Base-by-base conservation (phyloP, 2,113 vertebrate species). In the Jacana jacana region DNA sequence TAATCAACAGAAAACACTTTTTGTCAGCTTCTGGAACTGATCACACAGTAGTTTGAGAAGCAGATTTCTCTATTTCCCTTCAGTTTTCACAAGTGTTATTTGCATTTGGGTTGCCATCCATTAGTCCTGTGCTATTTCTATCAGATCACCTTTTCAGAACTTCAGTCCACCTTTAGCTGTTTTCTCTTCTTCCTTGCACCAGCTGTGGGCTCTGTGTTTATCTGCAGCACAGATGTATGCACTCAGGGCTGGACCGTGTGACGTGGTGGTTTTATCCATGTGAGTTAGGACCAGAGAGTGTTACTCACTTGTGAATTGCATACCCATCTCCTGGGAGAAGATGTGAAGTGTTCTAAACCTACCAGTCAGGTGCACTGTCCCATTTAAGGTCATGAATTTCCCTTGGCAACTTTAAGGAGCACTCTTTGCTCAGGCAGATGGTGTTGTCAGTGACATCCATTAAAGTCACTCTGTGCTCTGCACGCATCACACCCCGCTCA, bases 211-310 rank as follows among this genome's bases (percentile, higher is more conserved):
- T 28, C 55, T 13, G 40, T 10, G 18, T 37, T 76, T 63, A 5
- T 5, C 17, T 33, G 51, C 27, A 40, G 28, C 8, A n/a, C 17
- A 35, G 6, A 14, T 2, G 3, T 3, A 30, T 1, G 6, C 3
- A 25, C 25, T 27, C 60, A 25, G 57, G 42, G 77, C 57, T 68
- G 0, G 2, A 16, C 17, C 37, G 46, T 30, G 79, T 25, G 39
- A 13, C 46, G 17, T 0, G 5, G 58, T 5, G 16, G 25, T 44
- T 44, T 79, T 42, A 66, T 23, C 49, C 16, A 19, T 3, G 22
- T 11, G 31, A 92, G 68, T 19, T 5, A 22, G 37, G 83, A 54
- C 44, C 0, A 17, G n/a, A 46, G 72, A 39, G n/a, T 0, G 0
- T 49, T 46, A 51, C 52, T 70, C 80, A 20, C 54, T 58, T 54